Conservation (phyloP, 1,140 invertebrate species). For the Leptoteleia sp. region DNA sequence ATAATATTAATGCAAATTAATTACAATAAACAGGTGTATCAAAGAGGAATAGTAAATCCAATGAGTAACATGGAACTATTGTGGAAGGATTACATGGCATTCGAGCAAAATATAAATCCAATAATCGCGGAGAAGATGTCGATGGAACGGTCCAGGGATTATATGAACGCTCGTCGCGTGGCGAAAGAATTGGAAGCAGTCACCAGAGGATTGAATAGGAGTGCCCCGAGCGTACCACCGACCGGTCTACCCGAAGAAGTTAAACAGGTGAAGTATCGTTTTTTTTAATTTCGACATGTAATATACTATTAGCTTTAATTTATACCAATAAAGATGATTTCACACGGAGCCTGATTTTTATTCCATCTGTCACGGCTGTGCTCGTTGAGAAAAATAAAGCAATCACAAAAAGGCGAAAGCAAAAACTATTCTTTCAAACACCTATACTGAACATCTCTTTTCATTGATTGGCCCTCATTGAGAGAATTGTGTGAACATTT, state of each 20-base stretch:
- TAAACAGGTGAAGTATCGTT: conserved; percentile 87
- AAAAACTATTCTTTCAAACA: not conserved
- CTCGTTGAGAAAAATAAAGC: not conserved
- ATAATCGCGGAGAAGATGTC: conserved; percentile 97
- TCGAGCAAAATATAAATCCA: conserved; percentile 97
- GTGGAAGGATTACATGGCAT: conserved; percentile 99
- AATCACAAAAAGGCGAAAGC: not conserved
- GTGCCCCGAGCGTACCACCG: conserved; percentile 96
- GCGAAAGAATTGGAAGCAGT: conserved; percentile 97
- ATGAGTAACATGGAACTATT: conserved; percentile 98
- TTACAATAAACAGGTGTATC: no score
- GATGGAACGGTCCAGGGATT: conserved; percentile 94
- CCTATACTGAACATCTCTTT: no score
- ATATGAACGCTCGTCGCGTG: conserved; percentile 98
- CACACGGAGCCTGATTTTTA: conserved; percentile 8
- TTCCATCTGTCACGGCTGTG: not conserved
- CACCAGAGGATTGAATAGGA: conserved; percentile 96
- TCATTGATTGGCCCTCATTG: no score
- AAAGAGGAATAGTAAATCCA: conserved; percentile 96
- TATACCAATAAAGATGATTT: conserved; percentile 7
- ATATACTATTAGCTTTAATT: no score
- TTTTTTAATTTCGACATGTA: conserved; percentile 33
- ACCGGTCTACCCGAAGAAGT: conserved; percentile 94
- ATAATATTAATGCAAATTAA: no score
- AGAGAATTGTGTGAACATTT: no score